Evolutionary conservation across 2,797 vertebrate species (phyloP).

Genomic region (Hylomyscus alleni): DNA sequence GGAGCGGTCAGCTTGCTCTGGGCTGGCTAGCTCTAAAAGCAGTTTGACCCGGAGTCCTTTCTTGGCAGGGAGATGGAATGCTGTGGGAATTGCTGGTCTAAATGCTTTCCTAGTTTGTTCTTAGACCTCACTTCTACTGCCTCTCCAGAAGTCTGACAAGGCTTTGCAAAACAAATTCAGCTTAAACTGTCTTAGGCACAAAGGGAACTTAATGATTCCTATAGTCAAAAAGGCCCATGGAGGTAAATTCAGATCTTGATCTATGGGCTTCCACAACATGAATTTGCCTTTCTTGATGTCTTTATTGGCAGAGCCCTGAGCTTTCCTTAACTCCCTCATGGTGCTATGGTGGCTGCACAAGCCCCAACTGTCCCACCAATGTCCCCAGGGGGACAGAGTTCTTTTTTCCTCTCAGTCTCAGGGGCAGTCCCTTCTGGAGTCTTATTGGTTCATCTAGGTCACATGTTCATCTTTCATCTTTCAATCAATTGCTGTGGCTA

Average conservation of each 20-base stretch:
- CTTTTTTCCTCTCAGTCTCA: background rate
- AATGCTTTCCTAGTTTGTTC: background rate
- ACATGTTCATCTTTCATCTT: background rate
- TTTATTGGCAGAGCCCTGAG: background rate
- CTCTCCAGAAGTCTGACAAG: background rate
- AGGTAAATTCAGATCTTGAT: background rate
- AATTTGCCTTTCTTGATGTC: background rate
- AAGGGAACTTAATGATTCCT: background rate
- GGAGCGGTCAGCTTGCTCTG: background rate
- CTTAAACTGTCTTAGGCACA: background rate
- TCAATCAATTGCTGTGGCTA: background rate
- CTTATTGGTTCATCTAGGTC: background rate
- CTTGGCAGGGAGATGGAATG: background rate
- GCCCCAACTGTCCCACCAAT: too few relatives aligned
- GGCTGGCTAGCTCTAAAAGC: background rate
- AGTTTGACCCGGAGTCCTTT: background rate
- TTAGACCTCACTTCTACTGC: background rate
- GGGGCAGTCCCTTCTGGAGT: background rate
- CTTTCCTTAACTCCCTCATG: background rate
- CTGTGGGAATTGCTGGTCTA: background rate
- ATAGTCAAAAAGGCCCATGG: background rate
- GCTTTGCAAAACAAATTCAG: background rate
- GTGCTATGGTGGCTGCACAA: background rate
- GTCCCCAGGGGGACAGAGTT: background rate
- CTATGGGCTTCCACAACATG: rapidly evolving